phyloP scores from a whole-genome alignment of 2,888 invertebrate species.

The Eupithecia pulchellata region DNA sequence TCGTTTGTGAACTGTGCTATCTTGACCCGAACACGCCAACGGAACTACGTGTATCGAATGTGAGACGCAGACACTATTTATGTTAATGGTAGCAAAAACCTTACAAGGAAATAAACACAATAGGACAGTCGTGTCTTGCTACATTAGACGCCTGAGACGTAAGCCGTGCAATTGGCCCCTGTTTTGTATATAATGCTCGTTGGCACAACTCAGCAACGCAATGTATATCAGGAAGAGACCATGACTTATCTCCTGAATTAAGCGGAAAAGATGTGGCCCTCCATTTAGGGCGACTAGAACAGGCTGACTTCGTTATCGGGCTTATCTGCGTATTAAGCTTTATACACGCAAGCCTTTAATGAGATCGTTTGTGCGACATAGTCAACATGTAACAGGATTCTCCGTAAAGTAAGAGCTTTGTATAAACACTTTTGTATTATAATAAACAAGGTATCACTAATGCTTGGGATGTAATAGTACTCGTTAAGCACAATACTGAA shows the following conservation, averaged over 20 bases:
- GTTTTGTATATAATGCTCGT: slow-evolving; percentile 82
- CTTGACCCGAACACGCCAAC: slow-evolving; percentile 65
- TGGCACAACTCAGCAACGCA: slow-evolving; percentile 77
- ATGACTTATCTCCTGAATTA: slow-evolving; percentile 73
- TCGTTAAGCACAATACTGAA: slow-evolving; percentile 56
- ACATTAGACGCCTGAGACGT: slow-evolving; percentile 77
- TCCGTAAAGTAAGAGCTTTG: slow-evolving; percentile 41
- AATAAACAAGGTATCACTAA: slow-evolving; percentile 45
- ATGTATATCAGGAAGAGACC: slow-evolving; percentile 72
- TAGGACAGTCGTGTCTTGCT: slow-evolving; percentile 81
- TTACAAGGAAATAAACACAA: slow-evolving; percentile 82
- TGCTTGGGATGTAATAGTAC: slow-evolving; percentile 49
- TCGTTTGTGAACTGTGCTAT: slow-evolving; percentile 54
- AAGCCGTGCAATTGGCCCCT: slow-evolving; percentile 75
- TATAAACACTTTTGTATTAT: slow-evolving; percentile 27
- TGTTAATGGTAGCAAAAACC: slow-evolving; percentile 82
- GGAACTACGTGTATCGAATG: slow-evolving; percentile 72
- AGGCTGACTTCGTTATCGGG: slow-evolving; percentile 72
- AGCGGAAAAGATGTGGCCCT: slow-evolving; percentile 67
- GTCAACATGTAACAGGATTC: slow-evolving; percentile 41
- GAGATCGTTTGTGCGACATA: slow-evolving; percentile 45
- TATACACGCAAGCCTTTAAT: slow-evolving; percentile 55
- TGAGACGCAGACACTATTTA: slow-evolving; percentile 77
- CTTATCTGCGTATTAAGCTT: slow-evolving; percentile 62
- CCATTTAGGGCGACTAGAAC: slow-evolving; percentile 44